Evolutionary conservation across 2,113 vertebrate genomes (phyloP).

Genomic region (Sceloporus undulatus): DNA sequence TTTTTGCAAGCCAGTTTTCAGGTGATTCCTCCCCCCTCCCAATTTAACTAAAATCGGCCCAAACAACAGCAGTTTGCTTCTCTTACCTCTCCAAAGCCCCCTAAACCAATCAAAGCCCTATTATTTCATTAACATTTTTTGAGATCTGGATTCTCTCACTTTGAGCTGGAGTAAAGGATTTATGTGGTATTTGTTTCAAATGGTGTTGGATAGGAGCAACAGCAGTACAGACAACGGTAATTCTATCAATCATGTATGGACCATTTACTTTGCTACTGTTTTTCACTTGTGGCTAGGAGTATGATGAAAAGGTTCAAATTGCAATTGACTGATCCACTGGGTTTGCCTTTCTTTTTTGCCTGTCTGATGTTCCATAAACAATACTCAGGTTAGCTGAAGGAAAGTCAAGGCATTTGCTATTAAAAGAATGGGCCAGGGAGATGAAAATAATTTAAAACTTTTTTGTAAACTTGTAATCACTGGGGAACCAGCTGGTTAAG

Average conservation of each 20-base stretch:
- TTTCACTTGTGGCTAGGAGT: neutral
- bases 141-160: neutral
- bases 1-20: no score
- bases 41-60: no score
- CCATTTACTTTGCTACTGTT: neutral
- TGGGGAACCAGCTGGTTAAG: neutral
- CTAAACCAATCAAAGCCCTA: no score
- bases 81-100: no score
- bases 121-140: neutral
- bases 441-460: slow-evolving; percentile 9
- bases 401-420: neutral
- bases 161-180: no score
- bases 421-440: neutral
- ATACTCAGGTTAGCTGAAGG: slow-evolving; percentile 3
- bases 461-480: neutral
- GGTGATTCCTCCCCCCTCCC: no score
- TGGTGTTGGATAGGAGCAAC: neutral
- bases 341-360: neutral
- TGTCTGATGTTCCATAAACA: neutral
- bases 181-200: no score
- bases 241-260: neutral
- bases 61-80: no score
- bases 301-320: neutral
- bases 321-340: neutral
- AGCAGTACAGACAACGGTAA: neutral